Evolutionary conservation across 2,888 invertebrate genomes (phyloP).

Genomic region (Pachliopta kotzebuea): DNA sequence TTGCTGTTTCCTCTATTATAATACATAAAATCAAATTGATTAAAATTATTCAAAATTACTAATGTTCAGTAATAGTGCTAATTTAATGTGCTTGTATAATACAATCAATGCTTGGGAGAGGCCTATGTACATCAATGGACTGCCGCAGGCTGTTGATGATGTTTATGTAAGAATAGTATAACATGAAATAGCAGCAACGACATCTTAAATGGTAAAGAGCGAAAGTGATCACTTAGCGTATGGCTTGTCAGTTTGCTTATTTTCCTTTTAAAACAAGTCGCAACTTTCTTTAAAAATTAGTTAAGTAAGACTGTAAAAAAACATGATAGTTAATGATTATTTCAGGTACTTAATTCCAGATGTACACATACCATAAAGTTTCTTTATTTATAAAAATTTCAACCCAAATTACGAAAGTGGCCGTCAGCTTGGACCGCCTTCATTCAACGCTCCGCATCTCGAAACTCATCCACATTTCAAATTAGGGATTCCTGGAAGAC

Average conservation of each 20-base stretch:
- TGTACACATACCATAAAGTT: neutral
- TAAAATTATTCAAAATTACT: neutral
- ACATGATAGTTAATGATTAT: neutral
- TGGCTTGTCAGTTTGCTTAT: too few species aligned
- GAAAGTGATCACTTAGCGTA: too few species aligned
- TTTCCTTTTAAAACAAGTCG: neutral
- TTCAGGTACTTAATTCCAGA: neutral
- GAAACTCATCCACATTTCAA: constrained; percentile 75
- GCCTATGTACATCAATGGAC: too few species aligned
- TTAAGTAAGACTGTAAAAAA: neutral
- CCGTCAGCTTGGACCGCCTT: constrained; percentile 25
- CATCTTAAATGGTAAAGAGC: too few species aligned
- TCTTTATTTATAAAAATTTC: neutral
- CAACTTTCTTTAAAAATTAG: neutral
- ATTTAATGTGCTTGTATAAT: neutral
- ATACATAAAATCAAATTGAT: neutral
- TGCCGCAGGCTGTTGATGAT: too few species aligned
- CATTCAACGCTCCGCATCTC: constrained; percentile 56
- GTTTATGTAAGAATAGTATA: too few species aligned
- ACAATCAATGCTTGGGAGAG: too few species aligned
- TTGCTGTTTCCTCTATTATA: neutral
- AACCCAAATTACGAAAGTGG: constrained; percentile 15
- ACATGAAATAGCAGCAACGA: neutral
- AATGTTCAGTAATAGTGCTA: too few species aligned
- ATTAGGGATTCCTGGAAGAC: constrained; percentile 79